A percentile compares a stretch with the other conserved stretches of the same genome.
phyloP scores from a whole-genome alignment of 2,113 vertebrate genomes.

The Pogonocichla stellata region DNA sequence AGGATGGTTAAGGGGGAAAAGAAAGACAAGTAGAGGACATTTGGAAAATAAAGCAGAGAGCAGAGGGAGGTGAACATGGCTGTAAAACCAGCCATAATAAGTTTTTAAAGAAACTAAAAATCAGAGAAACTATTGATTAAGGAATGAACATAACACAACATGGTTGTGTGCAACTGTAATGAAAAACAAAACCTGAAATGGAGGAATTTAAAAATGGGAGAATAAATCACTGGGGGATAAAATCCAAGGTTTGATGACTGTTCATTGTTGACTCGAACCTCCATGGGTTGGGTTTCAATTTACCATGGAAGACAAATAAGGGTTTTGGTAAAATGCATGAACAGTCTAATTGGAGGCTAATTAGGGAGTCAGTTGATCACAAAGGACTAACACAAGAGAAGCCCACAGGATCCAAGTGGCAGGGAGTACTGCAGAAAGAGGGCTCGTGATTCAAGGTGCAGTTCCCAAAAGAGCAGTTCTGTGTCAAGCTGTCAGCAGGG shows the following conservation, averaged over 20 bases:
- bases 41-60: background rate
- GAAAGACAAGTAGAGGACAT: slow-evolving; percentile 24
- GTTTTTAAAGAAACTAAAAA: background rate
- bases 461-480: background rate
- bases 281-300: background rate
- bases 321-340: background rate
- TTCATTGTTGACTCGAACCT: background rate
- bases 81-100: background rate
- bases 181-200: background rate
- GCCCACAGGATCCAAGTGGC: background rate
- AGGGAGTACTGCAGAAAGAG: background rate
- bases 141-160: background rate
- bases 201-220: background rate
- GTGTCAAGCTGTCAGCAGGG: background rate
- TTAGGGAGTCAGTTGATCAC: background rate
- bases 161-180: background rate
- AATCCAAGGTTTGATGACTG: background rate
- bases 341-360: background rate
- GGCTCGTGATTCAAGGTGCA: background rate
- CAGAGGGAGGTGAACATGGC: background rate
- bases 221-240: background rate
- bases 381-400: background rate
- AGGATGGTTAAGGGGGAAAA: background rate
- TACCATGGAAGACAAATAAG: background rate
- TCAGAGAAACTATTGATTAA: background rate